phyloP scores from a whole-genome alignment of 2,113 vertebrate species.

The Osmerus eperlanus region DNA sequence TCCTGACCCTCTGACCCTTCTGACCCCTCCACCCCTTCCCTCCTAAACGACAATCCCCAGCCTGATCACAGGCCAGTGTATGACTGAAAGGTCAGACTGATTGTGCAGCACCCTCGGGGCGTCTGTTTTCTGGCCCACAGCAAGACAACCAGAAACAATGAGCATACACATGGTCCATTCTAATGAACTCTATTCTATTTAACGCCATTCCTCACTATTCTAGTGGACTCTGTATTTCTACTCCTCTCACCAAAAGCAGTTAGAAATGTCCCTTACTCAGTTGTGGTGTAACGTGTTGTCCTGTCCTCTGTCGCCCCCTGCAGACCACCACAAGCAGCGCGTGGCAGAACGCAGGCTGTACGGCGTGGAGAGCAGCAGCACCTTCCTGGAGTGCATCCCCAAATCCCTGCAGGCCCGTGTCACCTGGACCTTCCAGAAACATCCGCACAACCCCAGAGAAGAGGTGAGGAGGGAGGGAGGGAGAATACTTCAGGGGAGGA shows the following conservation, averaged over 20 bases:
- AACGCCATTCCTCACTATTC: too few species aligned
- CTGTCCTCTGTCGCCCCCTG: slow-evolving; percentile 35
- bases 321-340: slow-evolving; percentile 78
- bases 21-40: too few species aligned
- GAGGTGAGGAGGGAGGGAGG: slow-evolving; percentile 71
- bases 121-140: too few species aligned
- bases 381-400: slow-evolving; percentile 92
- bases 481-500: not conserved
- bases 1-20: not conserved
- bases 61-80: too few species aligned
- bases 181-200: too few species aligned
- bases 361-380: slow-evolving; percentile 89
- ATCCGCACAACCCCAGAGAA: slow-evolving; percentile 65
- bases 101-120: not conserved
- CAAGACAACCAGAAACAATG: too few species aligned
- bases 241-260: too few species aligned
- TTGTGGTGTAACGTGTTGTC: not conserved
- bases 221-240: too few species aligned
- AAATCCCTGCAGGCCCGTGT: slow-evolving; percentile 88
- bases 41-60: too few species aligned
- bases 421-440: slow-evolving; percentile 87
- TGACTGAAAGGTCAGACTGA: not conserved
- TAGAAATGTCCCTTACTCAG: not conserved
- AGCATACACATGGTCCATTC: not conserved
- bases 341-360: slow-evolving; percentile 84